phyloP scores from a whole-genome alignment of 2,113 vertebrate species.

The Crotalus horridus region DNA sequence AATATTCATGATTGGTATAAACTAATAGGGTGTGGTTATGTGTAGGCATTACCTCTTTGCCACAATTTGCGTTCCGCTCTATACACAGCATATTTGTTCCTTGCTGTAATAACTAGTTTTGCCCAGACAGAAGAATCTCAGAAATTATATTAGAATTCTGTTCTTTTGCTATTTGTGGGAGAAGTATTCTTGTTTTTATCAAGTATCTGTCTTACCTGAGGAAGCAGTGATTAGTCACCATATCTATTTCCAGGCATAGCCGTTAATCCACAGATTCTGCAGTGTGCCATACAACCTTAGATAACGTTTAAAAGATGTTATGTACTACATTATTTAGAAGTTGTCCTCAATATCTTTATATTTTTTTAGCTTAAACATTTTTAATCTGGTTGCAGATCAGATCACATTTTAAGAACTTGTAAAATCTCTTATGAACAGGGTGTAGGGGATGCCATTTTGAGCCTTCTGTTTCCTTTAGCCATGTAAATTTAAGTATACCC shows the following conservation, averaged over 20 bases:
- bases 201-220: not conserved
- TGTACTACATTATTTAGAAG: not conserved
- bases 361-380: not conserved
- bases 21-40: not conserved
- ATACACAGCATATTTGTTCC: not conserved
- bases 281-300: not conserved
- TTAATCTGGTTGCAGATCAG: not conserved
- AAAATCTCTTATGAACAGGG: not conserved
- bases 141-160: not conserved
- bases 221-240: not conserved
- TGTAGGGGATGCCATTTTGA: conserved; percentile 19
- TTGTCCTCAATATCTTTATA: not conserved
- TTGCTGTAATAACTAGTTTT: not conserved
- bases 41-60: not conserved
- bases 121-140: not conserved
- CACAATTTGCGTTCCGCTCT: not conserved
- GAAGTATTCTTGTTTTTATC: not conserved
- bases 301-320: not conserved
- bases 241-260: not conserved
- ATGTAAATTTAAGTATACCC: conserved; percentile 1
- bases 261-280: not conserved
- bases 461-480: conserved; percentile 12
- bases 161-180: not conserved
- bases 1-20: conserved; percentile 1
- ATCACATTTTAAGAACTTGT: not conserved